Percentiles rank a stretch among this genome's conserved stretches.
Evolutionary conservation across 2,113 vertebrate genomes (phyloP).

Genomic region (Cynoglossus semilaevis): DNA sequence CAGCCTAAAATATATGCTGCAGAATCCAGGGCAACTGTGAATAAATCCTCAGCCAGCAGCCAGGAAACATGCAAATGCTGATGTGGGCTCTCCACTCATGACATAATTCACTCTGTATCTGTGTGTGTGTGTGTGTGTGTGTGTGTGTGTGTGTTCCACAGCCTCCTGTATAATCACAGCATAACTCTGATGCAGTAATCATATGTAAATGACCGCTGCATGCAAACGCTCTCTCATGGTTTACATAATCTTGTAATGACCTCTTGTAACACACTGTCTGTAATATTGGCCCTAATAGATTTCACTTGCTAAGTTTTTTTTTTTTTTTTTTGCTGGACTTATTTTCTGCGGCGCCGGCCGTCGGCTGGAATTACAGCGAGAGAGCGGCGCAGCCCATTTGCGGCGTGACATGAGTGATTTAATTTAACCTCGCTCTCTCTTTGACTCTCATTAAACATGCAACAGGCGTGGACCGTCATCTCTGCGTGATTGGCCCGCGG

Average conservation of each 20-base stretch:
- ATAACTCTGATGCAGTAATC: slow-evolving; percentile 70
- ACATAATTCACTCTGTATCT: background rate
- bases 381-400: slow-evolving; percentile 74
- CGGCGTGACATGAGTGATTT: slow-evolving; percentile 78
- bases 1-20: too few species aligned
- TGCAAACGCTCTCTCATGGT: slow-evolving; percentile 66
- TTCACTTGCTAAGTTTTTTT: slow-evolving; percentile 45
- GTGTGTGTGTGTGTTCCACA: slow-evolving; percentile 11
- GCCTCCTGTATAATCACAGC: slow-evolving; percentile 57
- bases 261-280: slow-evolving; percentile 72
- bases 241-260: slow-evolving; percentile 79
- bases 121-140: slow-evolving; percentile 12
- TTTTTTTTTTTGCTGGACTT: slow-evolving; percentile 34
- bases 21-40: background rate
- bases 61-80: slow-evolving; percentile 10
- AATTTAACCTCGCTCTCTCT: slow-evolving; percentile 58
- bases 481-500: slow-evolving; percentile 64
- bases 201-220: slow-evolving; percentile 71
- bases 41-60: slow-evolving; percentile 10
- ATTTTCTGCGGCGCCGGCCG: slow-evolving; percentile 45
- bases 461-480: slow-evolving; percentile 68
- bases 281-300: slow-evolving; percentile 76
- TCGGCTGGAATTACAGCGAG: slow-evolving; percentile 64
- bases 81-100: slow-evolving; percentile 16
- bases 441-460: slow-evolving; percentile 70